These are phyloP conservation scores for Eciton burchellii DNA, from an alignment of 1,140 invertebrate species.

Conservation along the genomic window DNA sequence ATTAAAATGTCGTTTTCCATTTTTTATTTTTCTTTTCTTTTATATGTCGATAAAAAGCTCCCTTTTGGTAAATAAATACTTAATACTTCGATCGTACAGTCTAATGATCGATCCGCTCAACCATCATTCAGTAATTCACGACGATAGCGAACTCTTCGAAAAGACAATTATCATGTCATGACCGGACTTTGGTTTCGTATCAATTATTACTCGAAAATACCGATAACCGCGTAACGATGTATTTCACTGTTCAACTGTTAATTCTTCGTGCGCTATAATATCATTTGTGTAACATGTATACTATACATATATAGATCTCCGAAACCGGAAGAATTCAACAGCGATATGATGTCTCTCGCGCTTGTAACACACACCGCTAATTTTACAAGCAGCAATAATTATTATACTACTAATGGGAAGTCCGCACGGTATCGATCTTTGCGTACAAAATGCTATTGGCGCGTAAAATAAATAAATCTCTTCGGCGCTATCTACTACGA, in stretches of 20 bases:
- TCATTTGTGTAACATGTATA: slow-evolving; percentile 54
- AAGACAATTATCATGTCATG: slow-evolving; percentile 40
- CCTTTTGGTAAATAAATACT: slow-evolving; percentile 22
- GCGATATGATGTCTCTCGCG: slow-evolving; percentile 66
- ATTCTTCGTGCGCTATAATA: slow-evolving; percentile 50
- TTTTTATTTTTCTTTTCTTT: neutral
- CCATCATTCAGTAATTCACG: slow-evolving; percentile 7
- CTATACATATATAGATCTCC: slow-evolving; percentile 15
- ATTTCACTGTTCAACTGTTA: slow-evolving; percentile 62
- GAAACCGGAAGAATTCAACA: slow-evolving; percentile 69
- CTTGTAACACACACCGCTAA: slow-evolving; percentile 45
- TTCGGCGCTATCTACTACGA: neutral
- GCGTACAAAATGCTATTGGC: slow-evolving; percentile 29
- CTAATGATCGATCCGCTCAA: slow-evolving; percentile 14
- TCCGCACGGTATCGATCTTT: slow-evolving; percentile 20
- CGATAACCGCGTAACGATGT: slow-evolving; percentile 57
- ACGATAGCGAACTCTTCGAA: slow-evolving; percentile 45
- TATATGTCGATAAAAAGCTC: slow-evolving; percentile 1
- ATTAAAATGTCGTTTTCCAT: neutral
- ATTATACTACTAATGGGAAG: slow-evolving; percentile 24
- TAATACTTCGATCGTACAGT: slow-evolving; percentile 23
- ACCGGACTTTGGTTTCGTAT: slow-evolving; percentile 56
- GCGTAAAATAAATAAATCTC: slow-evolving; percentile 38
- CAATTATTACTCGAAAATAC: slow-evolving; percentile 45
- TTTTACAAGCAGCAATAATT: slow-evolving; percentile 23